Base-by-base conservation (phyloP, 37 sponge, comb jelly and placozoan genomes). In the Oscarella lobularis region DNA sequence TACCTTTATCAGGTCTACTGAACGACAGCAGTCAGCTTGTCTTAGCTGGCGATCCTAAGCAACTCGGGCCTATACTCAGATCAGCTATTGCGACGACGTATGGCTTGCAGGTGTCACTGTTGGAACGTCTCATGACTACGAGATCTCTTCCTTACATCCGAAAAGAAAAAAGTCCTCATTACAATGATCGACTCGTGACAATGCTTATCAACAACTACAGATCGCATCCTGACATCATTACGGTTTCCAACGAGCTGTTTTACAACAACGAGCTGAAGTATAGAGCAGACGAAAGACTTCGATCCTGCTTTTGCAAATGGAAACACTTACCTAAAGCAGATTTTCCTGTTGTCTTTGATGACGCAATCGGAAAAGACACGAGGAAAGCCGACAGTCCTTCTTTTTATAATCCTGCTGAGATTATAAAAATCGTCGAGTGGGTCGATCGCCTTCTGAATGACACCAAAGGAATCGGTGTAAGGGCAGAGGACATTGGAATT, bases 371-470 rank as follows among this genome's bases (percentile, higher is more conserved):
- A 2, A 86, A 83, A 29, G 90, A 90, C 39, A 77, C 78, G 84
- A 75, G 80, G 67, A 87, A 90, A 39, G 77, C 77, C n/a, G 82
- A 81, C 74, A 86, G 78, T 39, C 90, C 90, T 1, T 90, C 90
- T 0, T 82, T 85, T 81, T 90, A 82, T 75, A 90, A 90, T 65
- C 84, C 84, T 9, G 80, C 80, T 0, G 90, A 90, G 35, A 81
- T 78, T 68, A 4, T 36, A 1, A 60, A 74, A 76, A 83, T 87
- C 3, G 41, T 79, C 0, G 29, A 40, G 39, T 79, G 79, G 41
- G 54, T 79, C 4, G 79, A 87, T 41, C 31, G 66, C 27, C 73
- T 87, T 41, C 67, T 83, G 68, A 67, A 72, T 39, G 74, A 74
- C 67, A 69, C 79, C 35, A 39, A 41, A 36, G 48, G 75, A 29